phyloP scores from a whole-genome alignment of 2,797 vertebrate species.

The Thamnophis elegans region DNA sequence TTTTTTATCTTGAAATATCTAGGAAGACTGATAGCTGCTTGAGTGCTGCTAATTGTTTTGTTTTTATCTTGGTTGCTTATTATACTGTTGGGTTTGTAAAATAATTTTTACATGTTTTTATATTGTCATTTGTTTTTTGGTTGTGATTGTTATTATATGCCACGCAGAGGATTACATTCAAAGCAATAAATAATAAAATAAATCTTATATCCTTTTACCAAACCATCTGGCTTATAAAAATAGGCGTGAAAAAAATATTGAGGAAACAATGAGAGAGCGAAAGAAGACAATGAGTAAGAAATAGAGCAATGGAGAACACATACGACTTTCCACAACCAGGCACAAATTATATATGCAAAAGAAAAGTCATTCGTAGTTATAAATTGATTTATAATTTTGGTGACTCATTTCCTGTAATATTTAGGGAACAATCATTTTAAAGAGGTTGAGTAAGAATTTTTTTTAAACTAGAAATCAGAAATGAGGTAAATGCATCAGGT shows the following conservation, averaged over 20 bases:
- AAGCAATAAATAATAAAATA: not conserved
- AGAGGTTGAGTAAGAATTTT: not conserved
- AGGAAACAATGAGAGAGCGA: not conserved
- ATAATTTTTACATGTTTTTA: not conserved
- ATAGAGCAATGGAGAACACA: not conserved
- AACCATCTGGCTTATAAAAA: conserved; percentile 19
- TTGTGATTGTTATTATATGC: not conserved
- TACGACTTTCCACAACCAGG: not conserved
- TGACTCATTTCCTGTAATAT: not conserved
- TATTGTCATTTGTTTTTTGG: not conserved
- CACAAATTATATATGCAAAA: not conserved
- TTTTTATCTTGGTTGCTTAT: not conserved
- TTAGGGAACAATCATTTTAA: not conserved
- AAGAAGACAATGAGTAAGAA: not conserved
- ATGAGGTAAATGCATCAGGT: not conserved
- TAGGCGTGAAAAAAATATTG: not conserved
- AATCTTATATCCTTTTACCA: conserved; percentile 10
- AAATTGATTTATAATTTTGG: not conserved
- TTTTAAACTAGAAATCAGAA: not conserved
- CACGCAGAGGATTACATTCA: not conserved
- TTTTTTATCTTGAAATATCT: not conserved
- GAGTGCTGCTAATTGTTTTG: not conserved
- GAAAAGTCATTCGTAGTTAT: not conserved
- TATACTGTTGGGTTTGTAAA: not conserved
- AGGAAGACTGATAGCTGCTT: not conserved